Base-by-base conservation (phyloP, 2,797 vertebrate species). In the Sardinella longiceps region DNA sequence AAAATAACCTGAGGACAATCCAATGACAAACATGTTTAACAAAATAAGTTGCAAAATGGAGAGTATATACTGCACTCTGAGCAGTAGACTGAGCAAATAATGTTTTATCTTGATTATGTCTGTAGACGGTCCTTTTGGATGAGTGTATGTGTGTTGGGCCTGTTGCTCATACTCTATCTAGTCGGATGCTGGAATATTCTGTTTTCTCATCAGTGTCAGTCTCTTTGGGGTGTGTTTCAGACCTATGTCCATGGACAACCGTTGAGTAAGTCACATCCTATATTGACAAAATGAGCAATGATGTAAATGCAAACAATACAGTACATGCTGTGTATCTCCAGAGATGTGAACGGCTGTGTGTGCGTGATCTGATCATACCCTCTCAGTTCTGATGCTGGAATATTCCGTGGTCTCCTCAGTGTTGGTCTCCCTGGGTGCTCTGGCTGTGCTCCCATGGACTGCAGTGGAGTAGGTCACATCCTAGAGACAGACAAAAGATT, bases 211-310 rank as follows among this genome's bases (percentile, higher is more conserved):
- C 50, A 11, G 50, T 51, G 50, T 51, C 18, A 15, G 10, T 51
- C 11, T 51, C 50, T 51, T 18, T 51, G 50, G 50, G 88, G 89
- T 90, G 87, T 91, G 92, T 91, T 85, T 82, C 93, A 92, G 92
- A 89, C 92, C 46, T 48, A 11, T 48, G 7, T 3, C 46, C 46
- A 94, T 92, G 91, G 92, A 93, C 93, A 91, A 89, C 50, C 86
- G 87, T 86, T 88, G 90, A 87, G 84, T 60, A 60, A 82, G 86
- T 90, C 89, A 89, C 94, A 95, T 95, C 94, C 95, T 94, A 95
- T 93, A 91, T 48, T 50, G 88, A 92, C 92, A 95, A 88, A 82
- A 88, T 87, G 5, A 43, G 39, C 91, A 89, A 50, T 50, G 14
- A 12, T 9, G 14, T 50, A 14, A 50, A 50, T 50, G 93, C 88